Evolutionary conservation across 2,888 invertebrate genomes (phyloP), one percentile per base, ranked within the genome.

Genomic region (Metopia argyrocephala): DNA sequence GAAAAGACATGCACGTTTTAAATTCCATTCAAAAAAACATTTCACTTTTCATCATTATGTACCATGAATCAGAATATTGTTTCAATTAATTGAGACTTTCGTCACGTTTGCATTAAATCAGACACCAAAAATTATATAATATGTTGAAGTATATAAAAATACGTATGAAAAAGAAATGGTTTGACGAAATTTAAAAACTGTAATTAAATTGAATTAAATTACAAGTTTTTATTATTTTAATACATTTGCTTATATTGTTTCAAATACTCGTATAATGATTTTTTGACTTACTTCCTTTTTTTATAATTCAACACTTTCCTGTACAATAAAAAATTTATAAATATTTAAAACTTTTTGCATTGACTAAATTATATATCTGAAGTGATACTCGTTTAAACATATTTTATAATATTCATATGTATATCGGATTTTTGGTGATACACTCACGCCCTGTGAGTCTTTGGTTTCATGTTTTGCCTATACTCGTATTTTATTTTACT

Each of bases 301-400:
- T n/a, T n/a, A n/a, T n/a, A n/a, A n/a, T n/a, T 57, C 54, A 46
- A 31, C 46, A 45, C 25, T 64, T 69, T 76, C 76, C 76, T 69
- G 76, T 57, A 31, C n/a, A n/a, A n/a, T n/a, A n/a, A n/a, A n/a
- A n/a, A n/a, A n/a, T n/a, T n/a, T n/a, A n/a, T n/a, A n/a, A n/a
- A n/a, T n/a, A n/a, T n/a, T n/a, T n/a, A 38, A 31, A 3, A 28
- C 15, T 28, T 66, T 74, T 59, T 52, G 46, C 23, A 61, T 61
- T 31, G 68, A 28, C 18, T 56, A 68, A 68, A 50, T 45, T 62
- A 45, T 62, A 46, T 31, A n/a, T 69, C 48, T 62, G 23, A 50
- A 45, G 18, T 27, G 59, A 23, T 38, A 18, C 6, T 69, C 15
- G 7, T 73, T n/a, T 21, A 18, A n/a, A n/a, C 50, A 4, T 71